Evolutionary conservation across 2,113 vertebrate genomes (phyloP).

Genomic region (Oncorhynchus mykiss): DNA sequence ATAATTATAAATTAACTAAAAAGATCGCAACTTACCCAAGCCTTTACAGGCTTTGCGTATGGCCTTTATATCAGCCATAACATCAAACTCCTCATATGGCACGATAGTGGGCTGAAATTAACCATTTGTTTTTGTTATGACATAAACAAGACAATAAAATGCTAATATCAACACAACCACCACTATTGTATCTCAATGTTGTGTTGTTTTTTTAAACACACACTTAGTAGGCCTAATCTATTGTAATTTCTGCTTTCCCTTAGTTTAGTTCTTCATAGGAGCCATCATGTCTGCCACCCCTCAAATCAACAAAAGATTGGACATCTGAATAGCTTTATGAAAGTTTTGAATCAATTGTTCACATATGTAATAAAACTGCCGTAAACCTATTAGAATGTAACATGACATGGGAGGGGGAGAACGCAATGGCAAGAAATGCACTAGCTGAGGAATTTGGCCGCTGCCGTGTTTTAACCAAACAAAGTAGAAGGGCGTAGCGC

Average conservation of each 20-base stretch:
- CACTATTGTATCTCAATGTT: too few relatives aligned
- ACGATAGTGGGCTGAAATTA: conserved; percentile 70
- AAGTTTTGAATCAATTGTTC: background rate
- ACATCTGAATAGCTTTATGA: background rate
- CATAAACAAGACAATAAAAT: background rate
- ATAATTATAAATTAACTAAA: background rate
- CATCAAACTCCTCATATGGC: conserved; percentile 74
- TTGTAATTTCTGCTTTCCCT: too few relatives aligned
- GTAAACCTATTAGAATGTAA: background rate
- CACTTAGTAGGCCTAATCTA: too few relatives aligned
- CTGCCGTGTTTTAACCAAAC: conserved; percentile 50
- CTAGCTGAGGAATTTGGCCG: conserved; percentile 44
- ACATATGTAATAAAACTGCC: background rate
- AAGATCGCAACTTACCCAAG: conserved; percentile 60
- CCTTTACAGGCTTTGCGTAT: conserved; percentile 82
- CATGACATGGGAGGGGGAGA: background rate
- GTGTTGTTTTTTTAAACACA: too few relatives aligned
- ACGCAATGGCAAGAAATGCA: conserved; percentile 7
- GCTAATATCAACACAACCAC: too few relatives aligned
- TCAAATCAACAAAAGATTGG: background rate
- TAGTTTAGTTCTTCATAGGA: too few relatives aligned
- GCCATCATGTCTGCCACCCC: too few relatives aligned
- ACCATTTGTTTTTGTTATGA: background rate
- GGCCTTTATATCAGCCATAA: conserved; percentile 75
- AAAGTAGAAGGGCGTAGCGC: conserved; percentile 38